Evolutionary conservation across 92 coral and sea anemone species (phyloP).

Genomic region (Paramuricea clavata): DNA sequence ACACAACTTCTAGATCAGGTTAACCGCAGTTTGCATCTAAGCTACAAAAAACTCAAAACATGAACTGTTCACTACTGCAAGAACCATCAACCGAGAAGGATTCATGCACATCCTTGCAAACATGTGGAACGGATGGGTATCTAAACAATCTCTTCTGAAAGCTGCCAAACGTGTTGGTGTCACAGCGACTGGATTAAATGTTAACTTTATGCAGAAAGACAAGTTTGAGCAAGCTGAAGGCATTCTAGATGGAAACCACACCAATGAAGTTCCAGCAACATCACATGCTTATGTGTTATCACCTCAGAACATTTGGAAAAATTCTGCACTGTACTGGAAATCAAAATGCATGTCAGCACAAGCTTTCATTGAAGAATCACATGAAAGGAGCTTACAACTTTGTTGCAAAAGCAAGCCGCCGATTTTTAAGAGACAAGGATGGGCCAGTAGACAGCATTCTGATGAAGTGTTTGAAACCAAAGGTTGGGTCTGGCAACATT

Average conservation of each 20-base stretch:
- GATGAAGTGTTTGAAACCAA: no score
- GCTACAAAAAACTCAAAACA: not conserved
- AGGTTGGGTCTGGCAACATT: no score
- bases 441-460: no score
- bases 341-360: not conserved
- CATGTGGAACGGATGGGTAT: not conserved
- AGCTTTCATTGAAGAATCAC: not conserved
- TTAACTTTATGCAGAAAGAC: not conserved
- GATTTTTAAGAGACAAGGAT: no score
- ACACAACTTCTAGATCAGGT: not conserved
- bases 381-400: conserved; percentile 14
- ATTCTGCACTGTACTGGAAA: not conserved
- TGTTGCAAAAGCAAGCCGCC: no score
- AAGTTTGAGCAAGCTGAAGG: not conserved
- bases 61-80: not conserved
- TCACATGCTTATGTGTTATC: not conserved
- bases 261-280: conserved; percentile 8
- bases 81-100: not conserved
- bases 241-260: conserved; percentile 19
- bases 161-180: not conserved
- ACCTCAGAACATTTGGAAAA: not conserved
- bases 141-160: not conserved
- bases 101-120: not conserved
- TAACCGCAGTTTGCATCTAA: not conserved
- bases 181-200: not conserved